Evolutionary conservation across 1,140 invertebrate species (phyloP).

Genomic region (Cyclargus thomasi): DNA sequence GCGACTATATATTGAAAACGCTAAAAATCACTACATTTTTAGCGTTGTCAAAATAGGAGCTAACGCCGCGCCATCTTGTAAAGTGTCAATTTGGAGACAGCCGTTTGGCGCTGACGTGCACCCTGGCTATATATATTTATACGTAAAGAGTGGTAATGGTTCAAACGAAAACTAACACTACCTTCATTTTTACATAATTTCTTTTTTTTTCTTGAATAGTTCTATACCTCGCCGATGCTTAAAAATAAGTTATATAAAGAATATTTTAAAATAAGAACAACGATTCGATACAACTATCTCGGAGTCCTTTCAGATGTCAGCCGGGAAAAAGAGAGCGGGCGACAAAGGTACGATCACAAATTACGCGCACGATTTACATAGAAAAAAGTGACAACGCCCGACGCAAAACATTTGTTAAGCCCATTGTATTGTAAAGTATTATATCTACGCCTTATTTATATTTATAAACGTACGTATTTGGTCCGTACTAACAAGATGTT

Average conservation of each 20-base stretch:
- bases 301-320: constrained; percentile 33
- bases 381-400: constrained; percentile 50
- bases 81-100: no score
- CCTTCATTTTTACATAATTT: no score
- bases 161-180: no score
- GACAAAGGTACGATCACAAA: constrained; percentile 44
- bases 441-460: constrained; percentile 48
- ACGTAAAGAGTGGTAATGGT: no score
- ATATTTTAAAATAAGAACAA: constrained; percentile 23
- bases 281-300: constrained; percentile 21
- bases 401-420: constrained; percentile 51
- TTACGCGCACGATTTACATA: constrained; percentile 53
- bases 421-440: constrained; percentile 55
- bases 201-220: no score
- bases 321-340: constrained; percentile 25
- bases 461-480: constrained; percentile 56
- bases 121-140: no score
- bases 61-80: no score
- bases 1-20: no score
- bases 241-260: constrained; percentile 1
- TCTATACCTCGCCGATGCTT: no score
- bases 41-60: no score
- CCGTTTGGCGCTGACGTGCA: no score
- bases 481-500: constrained; percentile 57
- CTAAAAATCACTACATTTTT: no score